A percentile compares a stretch with the other conserved stretches of the same genome.
Conservation (phyloP, 2,797 vertebrate genomes). For the Thalassophryne amazonica region DNA sequence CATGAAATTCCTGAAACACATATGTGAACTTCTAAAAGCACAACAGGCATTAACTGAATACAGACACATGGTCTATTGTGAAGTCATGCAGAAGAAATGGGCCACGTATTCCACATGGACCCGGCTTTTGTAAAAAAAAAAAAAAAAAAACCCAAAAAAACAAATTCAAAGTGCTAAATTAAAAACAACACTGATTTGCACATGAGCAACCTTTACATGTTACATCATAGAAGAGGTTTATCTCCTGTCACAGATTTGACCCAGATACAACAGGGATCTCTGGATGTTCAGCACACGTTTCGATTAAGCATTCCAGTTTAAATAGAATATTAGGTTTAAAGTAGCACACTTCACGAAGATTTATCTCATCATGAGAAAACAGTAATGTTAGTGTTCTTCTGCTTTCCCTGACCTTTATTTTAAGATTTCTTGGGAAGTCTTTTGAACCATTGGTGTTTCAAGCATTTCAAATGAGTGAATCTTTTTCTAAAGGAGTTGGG, state of each 20-base stretch:
- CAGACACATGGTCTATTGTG: neutral
- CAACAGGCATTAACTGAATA: neutral
- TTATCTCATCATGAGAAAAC: too few species aligned
- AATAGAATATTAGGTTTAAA: constrained; percentile 32
- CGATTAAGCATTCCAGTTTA: constrained; percentile 38
- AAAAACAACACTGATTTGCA: constrained; percentile 53
- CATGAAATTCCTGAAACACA: constrained; percentile 1
- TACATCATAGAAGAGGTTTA: constrained; percentile 65
- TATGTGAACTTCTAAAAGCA: neutral
- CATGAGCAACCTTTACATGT: constrained; percentile 53
- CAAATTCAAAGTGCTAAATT: constrained; percentile 71
- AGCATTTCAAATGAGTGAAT: too few species aligned
- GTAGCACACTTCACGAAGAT: constrained; percentile 14
- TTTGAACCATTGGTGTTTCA: too few species aligned
- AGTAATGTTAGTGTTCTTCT: too few species aligned
- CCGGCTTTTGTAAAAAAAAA: too few species aligned
- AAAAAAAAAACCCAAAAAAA: too few species aligned
- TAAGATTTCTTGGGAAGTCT: too few species aligned
- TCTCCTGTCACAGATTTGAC: constrained; percentile 62
- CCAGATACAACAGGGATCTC: constrained; percentile 43
- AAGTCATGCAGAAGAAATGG: constrained; percentile 30
- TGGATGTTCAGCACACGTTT: constrained; percentile 38
- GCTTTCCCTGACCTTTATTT: too few species aligned
- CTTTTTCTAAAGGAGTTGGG: too few species aligned
- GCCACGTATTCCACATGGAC: constrained; percentile 58